These are phyloP conservation scores for Trichacis sp. DNA, from an alignment of 2,888 invertebrate genomes.

Conservation along the genomic window DNA sequence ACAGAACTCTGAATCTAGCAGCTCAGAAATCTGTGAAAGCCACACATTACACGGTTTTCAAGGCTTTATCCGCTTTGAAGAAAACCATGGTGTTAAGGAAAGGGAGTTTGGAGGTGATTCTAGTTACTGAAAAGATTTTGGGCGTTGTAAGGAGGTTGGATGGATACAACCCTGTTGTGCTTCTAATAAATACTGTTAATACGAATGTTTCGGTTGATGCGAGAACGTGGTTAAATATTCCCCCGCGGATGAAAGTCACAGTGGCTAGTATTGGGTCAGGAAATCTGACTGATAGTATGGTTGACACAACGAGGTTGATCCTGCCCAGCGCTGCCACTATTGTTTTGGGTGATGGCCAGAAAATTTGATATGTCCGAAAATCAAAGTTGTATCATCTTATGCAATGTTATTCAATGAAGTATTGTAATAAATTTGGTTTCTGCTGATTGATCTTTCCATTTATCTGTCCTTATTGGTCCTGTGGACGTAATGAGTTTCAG, in stretches of 20 bases:
- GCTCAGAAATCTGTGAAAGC: slow-evolving; percentile 70
- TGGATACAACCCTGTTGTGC: slow-evolving; percentile 33
- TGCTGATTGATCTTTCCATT: too few species aligned
- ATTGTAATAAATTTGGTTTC: too few species aligned
- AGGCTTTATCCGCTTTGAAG: slow-evolving; percentile 71
- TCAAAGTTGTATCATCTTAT: too few species aligned
- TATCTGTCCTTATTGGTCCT: too few species aligned
- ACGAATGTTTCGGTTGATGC: slow-evolving; percentile 44
- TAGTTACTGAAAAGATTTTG: too few species aligned
- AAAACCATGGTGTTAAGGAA: slow-evolving; percentile 54
- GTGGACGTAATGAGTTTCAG: too few species aligned
- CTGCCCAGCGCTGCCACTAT: slow-evolving; percentile 53
- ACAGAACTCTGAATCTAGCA: slow-evolving; percentile 72
- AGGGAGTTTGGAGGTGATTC: too few species aligned
- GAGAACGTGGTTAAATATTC: slow-evolving; percentile 47
- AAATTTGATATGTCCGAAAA: too few species aligned
- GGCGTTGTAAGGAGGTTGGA: slow-evolving; percentile 47
- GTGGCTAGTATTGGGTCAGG: slow-evolving; percentile 47
- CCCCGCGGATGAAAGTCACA: slow-evolving; percentile 46
- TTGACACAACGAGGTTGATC: slow-evolving; percentile 28
- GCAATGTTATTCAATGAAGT: too few species aligned
- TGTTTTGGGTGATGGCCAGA: too few species aligned
- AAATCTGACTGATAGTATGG: slow-evolving; percentile 18
- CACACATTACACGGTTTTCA: slow-evolving; percentile 75
- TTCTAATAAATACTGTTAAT: slow-evolving; percentile 52